Evolutionary conservation across 64 coral and sea anemone species (phyloP).

Genomic region (Anthopleura sola): DNA sequence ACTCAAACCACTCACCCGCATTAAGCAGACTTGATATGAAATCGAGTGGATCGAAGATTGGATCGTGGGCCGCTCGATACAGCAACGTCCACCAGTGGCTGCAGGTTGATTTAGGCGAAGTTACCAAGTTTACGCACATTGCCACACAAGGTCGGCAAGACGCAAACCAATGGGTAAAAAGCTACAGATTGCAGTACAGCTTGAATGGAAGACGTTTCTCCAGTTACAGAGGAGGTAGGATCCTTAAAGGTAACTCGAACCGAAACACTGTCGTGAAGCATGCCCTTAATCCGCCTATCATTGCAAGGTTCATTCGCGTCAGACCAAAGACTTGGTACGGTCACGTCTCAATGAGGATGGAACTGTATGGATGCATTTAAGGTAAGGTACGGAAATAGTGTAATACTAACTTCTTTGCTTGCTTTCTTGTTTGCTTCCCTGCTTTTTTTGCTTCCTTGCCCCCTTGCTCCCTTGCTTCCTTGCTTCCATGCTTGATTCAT

Average conservation of each 20-base stretch:
- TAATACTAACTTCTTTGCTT: too few species aligned
- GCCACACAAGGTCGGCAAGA: background rate
- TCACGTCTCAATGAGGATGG: slow-evolving; percentile 24
- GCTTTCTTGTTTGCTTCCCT: too few species aligned
- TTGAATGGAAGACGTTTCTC: background rate
- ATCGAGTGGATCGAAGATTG: background rate
- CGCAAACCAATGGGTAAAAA: background rate
- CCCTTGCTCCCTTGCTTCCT: too few species aligned
- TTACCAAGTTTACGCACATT: background rate
- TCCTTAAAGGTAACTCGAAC: slow-evolving; percentile 20
- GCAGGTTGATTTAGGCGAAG: background rate
- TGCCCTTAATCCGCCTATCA: slow-evolving; percentile 16
- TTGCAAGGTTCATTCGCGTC: slow-evolving; percentile 26
- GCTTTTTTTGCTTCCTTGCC: too few species aligned
- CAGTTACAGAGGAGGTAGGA: background rate
- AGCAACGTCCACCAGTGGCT: background rate
- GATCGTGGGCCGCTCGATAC: background rate
- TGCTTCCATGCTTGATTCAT: too few species aligned
- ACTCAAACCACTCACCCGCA: slow-evolving; percentile 3
- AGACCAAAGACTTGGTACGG: background rate
- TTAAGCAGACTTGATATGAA: background rate
- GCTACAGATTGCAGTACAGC: background rate
- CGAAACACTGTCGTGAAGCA: background rate
- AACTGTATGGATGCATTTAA: slow-evolving; percentile 1
- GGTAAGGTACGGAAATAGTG: too few species aligned